Base-by-base conservation (phyloP, 2,888 invertebrate genomes). In the Rhodophaea formosa region DNA sequence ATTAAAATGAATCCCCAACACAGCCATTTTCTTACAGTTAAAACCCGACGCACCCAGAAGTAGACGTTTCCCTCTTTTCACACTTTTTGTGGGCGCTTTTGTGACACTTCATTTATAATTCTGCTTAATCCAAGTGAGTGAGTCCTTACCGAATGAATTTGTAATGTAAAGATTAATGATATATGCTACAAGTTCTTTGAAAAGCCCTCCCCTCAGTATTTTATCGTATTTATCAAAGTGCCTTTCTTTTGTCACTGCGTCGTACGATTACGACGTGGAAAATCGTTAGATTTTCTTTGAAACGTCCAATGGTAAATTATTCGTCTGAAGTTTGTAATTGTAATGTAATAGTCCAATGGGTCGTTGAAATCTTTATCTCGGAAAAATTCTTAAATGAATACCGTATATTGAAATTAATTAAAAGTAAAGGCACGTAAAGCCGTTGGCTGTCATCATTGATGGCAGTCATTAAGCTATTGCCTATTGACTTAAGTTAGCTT, bases 41-140 rank as follows among this genome's bases (percentile, higher is more conserved):
- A 83, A 85, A 86, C 83, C 82, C 76, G 84, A 78, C 84, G 79
- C 79, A 76, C 73, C 71, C 71, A 65, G 67, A 69, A 74, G 77
- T 79, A 73, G 77, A 74, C 80, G 76, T 75, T 82, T 82, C 74
- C 80, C 79, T 80, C 77, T 75, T 77, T 84, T 79, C 79, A 79
- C 81, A 78, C 81, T 89, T 89, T 90, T 90, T 90, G 82, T 75
- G 69, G 71, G 74, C 76, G 72, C 80, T 83, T 77, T 70, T 70
- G 84, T 88, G 88, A 87, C 89, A 90, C 84, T 82, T 87, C 89
- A 90, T 90, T 89, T 89, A 89, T 89, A 88, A 88, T 88, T 87
- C 86, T 76, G 83, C 86, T 85, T 88, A 90, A 88, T 86, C 84
- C 88, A 74, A 86, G 84, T 83, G 86, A 87, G 86, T 86, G 87